Percentiles rank a stretch among this genome's conserved stretches.
Evolutionary conservation across 1,140 invertebrate genomes (phyloP).

Genomic region (Dreissena polymorpha): DNA sequence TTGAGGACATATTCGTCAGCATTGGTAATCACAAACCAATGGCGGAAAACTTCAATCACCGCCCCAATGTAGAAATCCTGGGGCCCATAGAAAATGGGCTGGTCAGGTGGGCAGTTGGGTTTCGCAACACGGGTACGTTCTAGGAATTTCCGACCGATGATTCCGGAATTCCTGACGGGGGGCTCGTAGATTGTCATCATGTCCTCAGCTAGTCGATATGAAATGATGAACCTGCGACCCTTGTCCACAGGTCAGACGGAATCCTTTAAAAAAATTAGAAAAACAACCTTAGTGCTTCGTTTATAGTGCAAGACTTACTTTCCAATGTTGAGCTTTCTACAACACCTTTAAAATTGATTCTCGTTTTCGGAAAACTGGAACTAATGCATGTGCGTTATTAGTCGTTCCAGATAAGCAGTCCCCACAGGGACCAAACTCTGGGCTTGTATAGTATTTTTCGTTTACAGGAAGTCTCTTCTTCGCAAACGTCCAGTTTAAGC

Average conservation of each 20-base stretch:
- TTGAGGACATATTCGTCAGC: constrained; percentile 79
- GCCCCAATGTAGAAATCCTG: constrained; percentile 79
- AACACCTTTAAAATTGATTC: too few species aligned
- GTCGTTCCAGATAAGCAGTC: too few species aligned
- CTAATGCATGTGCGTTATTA: too few species aligned
- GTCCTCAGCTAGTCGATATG: constrained; percentile 78
- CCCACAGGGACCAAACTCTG: too few species aligned
- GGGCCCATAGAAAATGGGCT: constrained; percentile 78
- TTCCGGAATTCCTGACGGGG: constrained; percentile 78
- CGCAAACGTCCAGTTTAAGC: too few species aligned
- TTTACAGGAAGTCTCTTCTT: too few species aligned
- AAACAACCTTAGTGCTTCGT: too few species aligned
- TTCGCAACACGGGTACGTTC: constrained; percentile 78
- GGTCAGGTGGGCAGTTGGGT: constrained; percentile 73
- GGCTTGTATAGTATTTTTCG: too few species aligned
- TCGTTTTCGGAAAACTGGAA: too few species aligned
- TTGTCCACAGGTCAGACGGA: constrained; percentile 75
- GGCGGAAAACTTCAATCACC: constrained; percentile 76
- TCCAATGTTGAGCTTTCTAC: too few species aligned
- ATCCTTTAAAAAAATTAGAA: constrained; percentile 70
- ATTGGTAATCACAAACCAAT: constrained; percentile 78
- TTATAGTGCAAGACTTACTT: too few species aligned
- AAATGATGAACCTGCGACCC: constrained; percentile 78
- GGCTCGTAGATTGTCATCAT: constrained; percentile 80
- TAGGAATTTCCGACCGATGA: constrained; percentile 80